phyloP scores from a whole-genome alignment of 1,140 invertebrate genomes.

The Hirudo medicinalis region DNA sequence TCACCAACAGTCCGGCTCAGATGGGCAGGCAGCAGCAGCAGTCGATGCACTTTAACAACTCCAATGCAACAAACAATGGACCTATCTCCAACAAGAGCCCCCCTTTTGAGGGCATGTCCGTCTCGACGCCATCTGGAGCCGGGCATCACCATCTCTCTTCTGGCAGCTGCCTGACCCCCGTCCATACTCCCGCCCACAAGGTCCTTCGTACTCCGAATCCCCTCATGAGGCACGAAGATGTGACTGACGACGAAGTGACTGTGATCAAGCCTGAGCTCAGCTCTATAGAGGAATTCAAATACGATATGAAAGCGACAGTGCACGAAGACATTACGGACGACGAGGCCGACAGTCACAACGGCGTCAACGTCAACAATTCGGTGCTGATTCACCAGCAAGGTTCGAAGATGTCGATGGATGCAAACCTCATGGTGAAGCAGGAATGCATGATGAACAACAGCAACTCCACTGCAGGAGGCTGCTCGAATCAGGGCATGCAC shows the following conservation, averaged over 20 bases:
- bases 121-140: too few relatives aligned
- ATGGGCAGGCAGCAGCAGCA: background rate
- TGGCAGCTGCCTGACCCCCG: background rate
- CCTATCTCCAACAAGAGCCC: background rate
- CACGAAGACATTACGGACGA: conserved; percentile 17
- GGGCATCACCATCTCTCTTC: too few relatives aligned
- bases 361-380: background rate
- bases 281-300: conserved; percentile 8
- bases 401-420: too few relatives aligned
- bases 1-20: background rate
- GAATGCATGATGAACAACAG: too few relatives aligned
- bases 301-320: background rate
- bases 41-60: background rate
- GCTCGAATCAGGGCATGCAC: too few relatives aligned
- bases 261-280: conserved; percentile 5
- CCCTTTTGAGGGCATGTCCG: too few relatives aligned
- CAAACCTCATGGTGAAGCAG: too few relatives aligned
- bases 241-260: conserved; percentile 13
- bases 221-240: conserved; percentile 1
- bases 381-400: too few relatives aligned
- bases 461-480: too few relatives aligned
- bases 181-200: background rate
- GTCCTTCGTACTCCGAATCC: background rate
- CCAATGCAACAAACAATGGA: background rate
- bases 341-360: background rate